Conservation (phyloP, 2,113 vertebrate genomes). For the Zosterops hypoxanthus region DNA sequence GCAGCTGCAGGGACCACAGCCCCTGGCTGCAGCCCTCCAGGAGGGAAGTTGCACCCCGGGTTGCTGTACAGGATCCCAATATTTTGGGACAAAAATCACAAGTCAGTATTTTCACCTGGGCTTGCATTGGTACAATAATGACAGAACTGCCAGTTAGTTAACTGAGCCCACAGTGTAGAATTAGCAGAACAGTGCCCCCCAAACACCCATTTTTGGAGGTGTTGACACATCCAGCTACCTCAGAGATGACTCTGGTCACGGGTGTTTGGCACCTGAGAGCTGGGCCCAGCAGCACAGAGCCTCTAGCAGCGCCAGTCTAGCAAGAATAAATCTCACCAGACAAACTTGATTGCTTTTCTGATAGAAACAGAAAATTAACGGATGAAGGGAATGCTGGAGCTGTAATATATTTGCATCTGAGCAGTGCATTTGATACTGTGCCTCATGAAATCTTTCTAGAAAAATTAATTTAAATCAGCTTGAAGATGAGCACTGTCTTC, state of each 20-base stretch:
- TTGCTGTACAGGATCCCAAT: neutral
- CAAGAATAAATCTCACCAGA: slow-evolving; percentile 47
- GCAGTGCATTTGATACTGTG: slow-evolving; percentile 35
- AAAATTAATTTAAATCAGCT: slow-evolving; percentile 57
- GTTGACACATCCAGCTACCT: neutral
- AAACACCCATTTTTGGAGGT: neutral
- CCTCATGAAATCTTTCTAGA: slow-evolving; percentile 51
- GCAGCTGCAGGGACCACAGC: neutral
- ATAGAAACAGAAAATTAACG: slow-evolving; percentile 45
- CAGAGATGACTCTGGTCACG: neutral
- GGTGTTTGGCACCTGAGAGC: neutral
- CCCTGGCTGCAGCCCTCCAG: neutral
- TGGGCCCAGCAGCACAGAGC: neutral
- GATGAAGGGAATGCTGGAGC: slow-evolving; percentile 34
- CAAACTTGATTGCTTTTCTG: slow-evolving; percentile 58
- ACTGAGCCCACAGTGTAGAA: neutral
- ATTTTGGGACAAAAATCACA: neutral
- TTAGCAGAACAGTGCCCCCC: neutral
- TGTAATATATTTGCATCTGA: slow-evolving; percentile 44
- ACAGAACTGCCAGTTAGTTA: neutral
- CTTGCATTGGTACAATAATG: neutral
- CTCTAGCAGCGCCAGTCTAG: neutral
- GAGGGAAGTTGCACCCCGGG: neutral
- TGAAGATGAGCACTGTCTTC: neutral
- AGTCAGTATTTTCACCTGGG: neutral